A percentile compares a stretch with the other conserved stretches of the same genome.
Evolutionary conservation across 2,797 vertebrate genomes (phyloP).

Genomic region (Ambastaia sidthimunki): DNA sequence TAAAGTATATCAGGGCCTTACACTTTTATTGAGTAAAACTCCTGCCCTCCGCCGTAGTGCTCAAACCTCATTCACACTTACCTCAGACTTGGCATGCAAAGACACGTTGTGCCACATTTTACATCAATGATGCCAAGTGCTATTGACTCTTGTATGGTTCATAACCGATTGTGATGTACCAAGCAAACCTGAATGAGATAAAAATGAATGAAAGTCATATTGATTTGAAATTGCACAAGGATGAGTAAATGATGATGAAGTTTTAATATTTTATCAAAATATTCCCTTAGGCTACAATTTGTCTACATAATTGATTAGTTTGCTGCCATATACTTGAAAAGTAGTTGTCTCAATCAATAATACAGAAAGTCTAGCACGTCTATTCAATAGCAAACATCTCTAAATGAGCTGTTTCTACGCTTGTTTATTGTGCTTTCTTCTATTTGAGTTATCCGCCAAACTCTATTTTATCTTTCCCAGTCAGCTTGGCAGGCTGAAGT

Average conservation of each 20-base stretch:
- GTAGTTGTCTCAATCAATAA: neutral
- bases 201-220: no score
- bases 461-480: neutral
- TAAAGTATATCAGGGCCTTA: no score
- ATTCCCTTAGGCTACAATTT: no score
- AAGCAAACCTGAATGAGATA: no score
- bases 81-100: neutral
- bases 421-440: neutral
- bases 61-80: neutral
- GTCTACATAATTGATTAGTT: no score
- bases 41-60: no score
- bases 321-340: neutral
- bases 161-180: no score
- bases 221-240: no score
- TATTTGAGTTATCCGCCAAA: neutral
- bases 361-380: neutral
- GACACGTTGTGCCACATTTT: neutral
- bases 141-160: neutral
- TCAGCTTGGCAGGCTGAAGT: constrained; percentile 10
- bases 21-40: no score
- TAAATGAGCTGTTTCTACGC: neutral
- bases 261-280: no score
- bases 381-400: neutral
- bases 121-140: neutral
- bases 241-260: no score